Conservation (phyloP, 2,113 vertebrate species). For the Zapornia atra region DNA sequence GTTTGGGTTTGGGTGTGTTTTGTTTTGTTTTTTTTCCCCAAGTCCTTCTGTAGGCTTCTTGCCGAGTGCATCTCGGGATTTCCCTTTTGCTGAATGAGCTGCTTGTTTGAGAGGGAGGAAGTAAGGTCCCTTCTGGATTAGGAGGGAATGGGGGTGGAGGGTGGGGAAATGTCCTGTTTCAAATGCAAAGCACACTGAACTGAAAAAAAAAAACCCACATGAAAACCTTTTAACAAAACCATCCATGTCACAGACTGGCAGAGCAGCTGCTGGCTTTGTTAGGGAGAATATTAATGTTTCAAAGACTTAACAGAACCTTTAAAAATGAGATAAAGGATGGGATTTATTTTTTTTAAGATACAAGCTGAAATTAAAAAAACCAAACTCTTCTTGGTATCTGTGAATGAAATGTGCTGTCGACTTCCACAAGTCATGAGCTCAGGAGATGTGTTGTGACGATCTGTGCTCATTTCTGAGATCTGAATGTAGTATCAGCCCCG, state of each 20-base stretch:
- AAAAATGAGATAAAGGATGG: neutral
- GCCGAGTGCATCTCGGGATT: slow-evolving; percentile 77
- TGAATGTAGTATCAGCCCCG: neutral
- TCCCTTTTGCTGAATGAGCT: slow-evolving; percentile 85
- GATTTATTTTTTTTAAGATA: neutral
- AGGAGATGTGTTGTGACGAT: rapidly evolving
- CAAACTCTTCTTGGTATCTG: neutral
- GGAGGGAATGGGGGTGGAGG: slow-evolving; percentile 56
- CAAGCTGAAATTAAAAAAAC: neutral
- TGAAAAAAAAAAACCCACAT: slow-evolving; percentile 25
- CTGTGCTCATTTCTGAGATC: neutral
- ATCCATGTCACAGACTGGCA: slow-evolving; percentile 67
- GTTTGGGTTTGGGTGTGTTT: too few species aligned
- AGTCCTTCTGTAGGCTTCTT: slow-evolving; percentile 40
- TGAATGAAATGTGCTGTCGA: neutral
- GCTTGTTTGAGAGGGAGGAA: slow-evolving; percentile 85
- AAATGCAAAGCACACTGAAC: slow-evolving; percentile 77
- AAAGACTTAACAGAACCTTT: neutral
- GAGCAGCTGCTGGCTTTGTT: slow-evolving; percentile 79
- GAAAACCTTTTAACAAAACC: slow-evolving; percentile 77
- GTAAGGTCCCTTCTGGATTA: slow-evolving; percentile 83
- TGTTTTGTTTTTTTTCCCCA: neutral
- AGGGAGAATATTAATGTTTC: slow-evolving; percentile 71
- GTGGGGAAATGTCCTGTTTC: slow-evolving; percentile 82
- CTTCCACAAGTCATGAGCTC: neutral